A percentile compares a stretch with the other conserved stretches of the same genome.
Evolutionary conservation across 2,888 invertebrate genomes (phyloP).

Genomic region (Macaria notata): DNA sequence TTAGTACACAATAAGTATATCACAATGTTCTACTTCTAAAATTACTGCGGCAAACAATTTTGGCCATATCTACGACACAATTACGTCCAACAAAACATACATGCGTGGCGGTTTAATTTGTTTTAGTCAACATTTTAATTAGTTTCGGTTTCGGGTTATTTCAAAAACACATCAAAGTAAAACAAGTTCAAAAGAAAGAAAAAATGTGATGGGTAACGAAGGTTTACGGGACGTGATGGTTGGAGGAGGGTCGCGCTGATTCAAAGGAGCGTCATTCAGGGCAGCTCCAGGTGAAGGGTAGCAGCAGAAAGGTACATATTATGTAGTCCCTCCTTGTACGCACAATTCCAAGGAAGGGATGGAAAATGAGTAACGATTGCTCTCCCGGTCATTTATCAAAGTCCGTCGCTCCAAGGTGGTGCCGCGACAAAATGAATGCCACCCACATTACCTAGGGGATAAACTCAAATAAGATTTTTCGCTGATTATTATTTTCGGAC

Average conservation of each 20-base stretch:
- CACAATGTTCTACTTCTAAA: constrained; percentile 7
- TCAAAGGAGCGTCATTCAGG: constrained; percentile 47
- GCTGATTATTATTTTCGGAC: constrained; percentile 8
- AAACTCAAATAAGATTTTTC: constrained; percentile 14
- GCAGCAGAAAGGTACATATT: constrained; percentile 60
- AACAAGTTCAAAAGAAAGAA: constrained; percentile 11
- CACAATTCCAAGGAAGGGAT: constrained; percentile 59
- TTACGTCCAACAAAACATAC: constrained; percentile 30
- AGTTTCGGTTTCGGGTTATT: constrained; percentile 14
- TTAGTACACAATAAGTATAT: neutral
- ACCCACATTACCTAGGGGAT: constrained; percentile 43
- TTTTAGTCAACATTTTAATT: constrained; percentile 15
- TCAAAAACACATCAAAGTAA: constrained; percentile 18
- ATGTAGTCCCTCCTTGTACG: constrained; percentile 43
- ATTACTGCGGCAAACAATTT: constrained; percentile 11
- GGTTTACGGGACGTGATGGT: constrained; percentile 35
- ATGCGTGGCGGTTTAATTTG: constrained; percentile 23
- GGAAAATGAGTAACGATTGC: constrained; percentile 74
- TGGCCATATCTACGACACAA: constrained; percentile 23
- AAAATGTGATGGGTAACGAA: constrained; percentile 28
- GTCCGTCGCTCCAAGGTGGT: constrained; percentile 59
- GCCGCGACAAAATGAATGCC: constrained; percentile 57
- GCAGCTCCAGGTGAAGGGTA: constrained; percentile 45
- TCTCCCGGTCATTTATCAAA: constrained; percentile 74
- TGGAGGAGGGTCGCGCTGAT: constrained; percentile 34